These are phyloP conservation scores for Schlechtendalia chinensis DNA, from an alignment of 1,140 invertebrate species.

Conservation along the genomic window DNA sequence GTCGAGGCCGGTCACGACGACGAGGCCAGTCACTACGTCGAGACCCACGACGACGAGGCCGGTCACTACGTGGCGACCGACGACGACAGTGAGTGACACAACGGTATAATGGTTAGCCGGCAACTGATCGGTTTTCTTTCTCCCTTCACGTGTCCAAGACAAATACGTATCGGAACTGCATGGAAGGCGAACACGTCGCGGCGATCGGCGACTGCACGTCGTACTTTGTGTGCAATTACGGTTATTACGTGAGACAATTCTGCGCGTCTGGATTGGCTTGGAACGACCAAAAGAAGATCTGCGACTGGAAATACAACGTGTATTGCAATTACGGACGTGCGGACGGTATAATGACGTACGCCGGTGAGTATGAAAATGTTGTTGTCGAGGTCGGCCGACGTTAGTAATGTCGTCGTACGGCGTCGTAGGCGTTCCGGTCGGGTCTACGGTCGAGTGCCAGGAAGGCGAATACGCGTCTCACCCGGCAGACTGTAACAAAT, in stretches of 20 bases:
- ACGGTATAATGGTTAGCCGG: too few species aligned
- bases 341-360: neutral
- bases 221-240: conserved; percentile 71
- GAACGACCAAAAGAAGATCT: conserved; percentile 65
- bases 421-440: neutral
- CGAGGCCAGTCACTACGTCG: neutral
- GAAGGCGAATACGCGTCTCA: conserved; percentile 53
- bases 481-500: conserved; percentile 68
- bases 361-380: neutral
- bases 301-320: conserved; percentile 66
- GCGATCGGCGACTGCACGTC: conserved; percentile 63
- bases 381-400: too few species aligned
- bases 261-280: conserved; percentile 72
- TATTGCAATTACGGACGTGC: conserved; percentile 54
- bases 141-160: conserved; percentile 14
- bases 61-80: conserved; percentile 1
- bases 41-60: neutral
- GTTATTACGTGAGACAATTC: conserved; percentile 63
- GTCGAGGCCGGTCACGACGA: conserved; percentile 4
- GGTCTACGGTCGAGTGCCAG: conserved; percentile 50
- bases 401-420: too few species aligned
- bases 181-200: conserved; percentile 62
- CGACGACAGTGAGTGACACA: neutral
- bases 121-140: too few species aligned
- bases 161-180: conserved; percentile 49